Evolutionary conservation across 2,888 invertebrate genomes (phyloP).

Genomic region (Phalangium opilio): DNA sequence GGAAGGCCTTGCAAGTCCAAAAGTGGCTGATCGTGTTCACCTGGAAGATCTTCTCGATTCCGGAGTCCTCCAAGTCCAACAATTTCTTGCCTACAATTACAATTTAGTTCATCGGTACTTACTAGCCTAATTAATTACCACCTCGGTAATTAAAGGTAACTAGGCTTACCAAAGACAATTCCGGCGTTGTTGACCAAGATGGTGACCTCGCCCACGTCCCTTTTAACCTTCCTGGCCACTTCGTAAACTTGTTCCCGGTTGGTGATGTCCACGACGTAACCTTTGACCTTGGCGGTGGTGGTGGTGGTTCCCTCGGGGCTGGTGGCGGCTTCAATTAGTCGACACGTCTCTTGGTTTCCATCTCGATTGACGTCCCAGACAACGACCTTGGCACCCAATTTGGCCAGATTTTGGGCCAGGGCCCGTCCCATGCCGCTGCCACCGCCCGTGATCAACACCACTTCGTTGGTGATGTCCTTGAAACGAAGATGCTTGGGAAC

Average conservation of each 20-base stretch:
- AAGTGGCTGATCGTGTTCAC: conserved; percentile 21
- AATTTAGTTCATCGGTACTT: too few species aligned
- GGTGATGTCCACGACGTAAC: conserved; percentile 44
- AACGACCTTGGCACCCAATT: conserved; percentile 57
- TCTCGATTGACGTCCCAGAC: conserved; percentile 75
- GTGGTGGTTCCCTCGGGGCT: too few species aligned
- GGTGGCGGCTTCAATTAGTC: conserved; percentile 47
- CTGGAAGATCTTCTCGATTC: too few species aligned
- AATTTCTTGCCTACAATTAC: too few species aligned
- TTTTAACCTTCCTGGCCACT: conserved; percentile 51
- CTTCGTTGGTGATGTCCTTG: conserved; percentile 56
- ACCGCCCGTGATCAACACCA: conserved; percentile 73
- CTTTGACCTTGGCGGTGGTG: conserved; percentile 39
- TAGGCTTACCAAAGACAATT: conserved; percentile 54
- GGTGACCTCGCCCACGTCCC: conserved; percentile 62
- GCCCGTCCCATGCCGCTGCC: conserved; percentile 74
- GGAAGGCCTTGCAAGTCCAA: conserved; percentile 81
- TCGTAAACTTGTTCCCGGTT: conserved; percentile 63
- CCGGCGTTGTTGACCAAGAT: conserved; percentile 89
- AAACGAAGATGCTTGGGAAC: conserved; percentile 35
- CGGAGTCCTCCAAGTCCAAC: too few species aligned
- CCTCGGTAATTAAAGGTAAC: too few species aligned
- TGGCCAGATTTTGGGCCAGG: conserved; percentile 55
- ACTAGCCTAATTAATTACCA: too few species aligned
- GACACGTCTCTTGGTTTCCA: conserved; percentile 56